Conservation (phyloP, 92 coral and sea anemone genomes). For the Actinostola sp. region DNA sequence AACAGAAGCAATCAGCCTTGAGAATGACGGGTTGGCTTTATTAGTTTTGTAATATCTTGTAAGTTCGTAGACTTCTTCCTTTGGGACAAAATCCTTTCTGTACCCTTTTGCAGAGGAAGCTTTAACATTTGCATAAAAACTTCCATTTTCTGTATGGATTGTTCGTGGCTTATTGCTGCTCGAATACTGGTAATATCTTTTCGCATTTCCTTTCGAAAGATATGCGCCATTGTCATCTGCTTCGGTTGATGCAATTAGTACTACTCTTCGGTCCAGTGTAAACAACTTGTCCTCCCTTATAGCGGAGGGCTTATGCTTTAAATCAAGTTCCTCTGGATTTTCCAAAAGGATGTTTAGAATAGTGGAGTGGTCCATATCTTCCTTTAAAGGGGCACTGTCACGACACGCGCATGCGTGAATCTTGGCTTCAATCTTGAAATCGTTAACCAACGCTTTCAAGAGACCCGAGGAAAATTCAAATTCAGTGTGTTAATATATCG, state of each 20-base stretch:
- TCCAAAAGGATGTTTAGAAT: conserved; percentile 23
- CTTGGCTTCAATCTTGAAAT: no score
- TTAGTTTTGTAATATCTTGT: conserved; percentile 29
- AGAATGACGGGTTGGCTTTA: conserved; percentile 48
- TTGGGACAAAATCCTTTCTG: conserved; percentile 36
- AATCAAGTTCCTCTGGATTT: conserved; percentile 19
- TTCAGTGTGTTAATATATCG: no score
- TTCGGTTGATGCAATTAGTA: conserved; percentile 33
- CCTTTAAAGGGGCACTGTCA: no score
- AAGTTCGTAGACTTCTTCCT: conserved; percentile 29
- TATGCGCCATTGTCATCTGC: conserved; percentile 46
- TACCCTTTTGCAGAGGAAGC: conserved; percentile 40
- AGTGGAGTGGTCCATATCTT: not conserved
- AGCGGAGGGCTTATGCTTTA: conserved; percentile 24
- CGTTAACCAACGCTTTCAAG: no score
- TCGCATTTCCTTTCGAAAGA: conserved; percentile 39
- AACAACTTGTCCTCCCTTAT: conserved; percentile 32
- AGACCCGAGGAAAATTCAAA: no score
- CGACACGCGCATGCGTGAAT: no score
- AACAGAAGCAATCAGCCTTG: conserved; percentile 44
- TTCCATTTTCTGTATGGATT: not conserved
- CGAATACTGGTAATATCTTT: conserved; percentile 4
- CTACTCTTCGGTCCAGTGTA: conserved; percentile 32
- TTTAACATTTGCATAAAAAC: not conserved
- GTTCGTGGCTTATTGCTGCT: not conserved